These are phyloP conservation scores for Bombus confusus DNA, from an alignment of 1,140 invertebrate species.

Conservation along the genomic window DNA sequence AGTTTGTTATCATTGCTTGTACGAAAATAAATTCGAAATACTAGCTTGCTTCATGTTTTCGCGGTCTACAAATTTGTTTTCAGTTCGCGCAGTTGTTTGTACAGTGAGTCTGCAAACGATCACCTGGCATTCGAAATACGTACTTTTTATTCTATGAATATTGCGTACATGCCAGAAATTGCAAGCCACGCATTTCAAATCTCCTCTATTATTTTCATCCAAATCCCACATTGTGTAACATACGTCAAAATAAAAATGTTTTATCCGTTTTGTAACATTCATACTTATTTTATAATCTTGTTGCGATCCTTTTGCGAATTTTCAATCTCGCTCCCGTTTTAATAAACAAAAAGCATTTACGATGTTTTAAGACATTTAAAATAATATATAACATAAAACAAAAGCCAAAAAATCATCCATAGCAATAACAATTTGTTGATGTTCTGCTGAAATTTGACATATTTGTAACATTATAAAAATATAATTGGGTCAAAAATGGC, in stretches of 20 bases:
- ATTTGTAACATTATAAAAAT: too few relatives aligned
- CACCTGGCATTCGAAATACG: background rate
- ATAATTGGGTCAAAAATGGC: too few relatives aligned
- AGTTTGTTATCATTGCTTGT: background rate
- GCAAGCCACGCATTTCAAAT: background rate
- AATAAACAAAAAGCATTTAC: too few relatives aligned
- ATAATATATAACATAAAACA: too few relatives aligned
- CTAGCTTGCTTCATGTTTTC: background rate
- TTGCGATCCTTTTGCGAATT: too few relatives aligned
- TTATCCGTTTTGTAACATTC: background rate
- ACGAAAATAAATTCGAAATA: background rate
- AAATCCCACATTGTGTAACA: background rate
- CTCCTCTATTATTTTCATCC: background rate
- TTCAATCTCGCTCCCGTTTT: too few relatives aligned
- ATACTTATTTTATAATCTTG: background rate
- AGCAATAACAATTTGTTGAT: too few relatives aligned
- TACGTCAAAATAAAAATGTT: background rate
- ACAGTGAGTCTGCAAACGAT: background rate
- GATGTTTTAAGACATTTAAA: too few relatives aligned
- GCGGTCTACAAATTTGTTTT: background rate
- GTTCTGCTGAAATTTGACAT: too few relatives aligned
- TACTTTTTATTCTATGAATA: conserved; percentile 9
- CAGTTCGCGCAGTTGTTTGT: background rate
- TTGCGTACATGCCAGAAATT: background rate
- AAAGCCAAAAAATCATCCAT: too few relatives aligned